Evolutionary conservation across 2,113 vertebrate species (phyloP).

Genomic region (Nansenia antarctica): DNA sequence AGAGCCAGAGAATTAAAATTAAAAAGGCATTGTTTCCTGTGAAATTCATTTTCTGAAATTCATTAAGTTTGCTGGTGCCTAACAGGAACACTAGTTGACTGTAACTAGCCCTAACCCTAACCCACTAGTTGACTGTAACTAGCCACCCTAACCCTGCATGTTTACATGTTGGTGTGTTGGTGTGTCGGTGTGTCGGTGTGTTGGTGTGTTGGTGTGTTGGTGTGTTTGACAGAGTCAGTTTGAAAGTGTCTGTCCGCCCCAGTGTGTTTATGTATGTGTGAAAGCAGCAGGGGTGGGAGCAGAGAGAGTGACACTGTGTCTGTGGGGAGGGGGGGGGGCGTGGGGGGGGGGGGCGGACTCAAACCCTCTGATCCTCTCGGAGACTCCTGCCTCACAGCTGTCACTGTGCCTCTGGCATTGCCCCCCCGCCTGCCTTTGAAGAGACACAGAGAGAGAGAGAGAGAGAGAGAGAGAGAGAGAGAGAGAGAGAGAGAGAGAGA

Average conservation of each 20-base stretch:
- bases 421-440: conserved; percentile 25
- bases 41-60: too few relatives aligned
- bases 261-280: conserved; percentile 44
- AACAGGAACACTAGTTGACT: too few relatives aligned
- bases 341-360: conserved; percentile 47
- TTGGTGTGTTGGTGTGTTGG: too few relatives aligned
- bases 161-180: too few relatives aligned
- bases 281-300: conserved; percentile 51
- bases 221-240: too few relatives aligned
- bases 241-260: not conserved
- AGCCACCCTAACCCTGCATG: not conserved
- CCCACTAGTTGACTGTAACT: not conserved
- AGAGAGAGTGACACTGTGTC: conserved; percentile 64
- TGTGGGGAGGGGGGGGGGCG: conserved; percentile 15
- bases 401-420: conserved; percentile 70
- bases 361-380: conserved; percentile 71
- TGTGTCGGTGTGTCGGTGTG: too few relatives aligned
- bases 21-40: too few relatives aligned
- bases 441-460: too few relatives aligned
- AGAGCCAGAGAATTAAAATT: conserved; percentile 44
- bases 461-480: too few relatives aligned
- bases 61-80: too few relatives aligned
- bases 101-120: too few relatives aligned
- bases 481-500: too few relatives aligned
- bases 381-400: conserved; percentile 78